Evolutionary conservation across 2,113 vertebrate genomes (phyloP).

Genomic region (Microcebus griseorufus): DNA sequence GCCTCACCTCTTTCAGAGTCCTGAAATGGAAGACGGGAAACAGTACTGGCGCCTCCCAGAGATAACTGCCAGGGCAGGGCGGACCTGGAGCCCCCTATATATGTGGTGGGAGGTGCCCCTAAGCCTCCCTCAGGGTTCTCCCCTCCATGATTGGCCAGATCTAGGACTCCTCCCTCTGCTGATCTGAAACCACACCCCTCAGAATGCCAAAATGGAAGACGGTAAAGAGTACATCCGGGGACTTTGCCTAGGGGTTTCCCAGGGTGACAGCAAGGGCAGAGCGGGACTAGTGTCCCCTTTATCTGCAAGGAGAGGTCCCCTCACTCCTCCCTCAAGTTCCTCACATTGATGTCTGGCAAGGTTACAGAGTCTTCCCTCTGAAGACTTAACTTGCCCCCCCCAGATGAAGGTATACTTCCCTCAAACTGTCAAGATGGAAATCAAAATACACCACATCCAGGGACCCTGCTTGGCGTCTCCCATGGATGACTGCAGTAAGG

Average conservation of each 20-base stretch:
- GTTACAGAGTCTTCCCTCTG: too few relatives aligned
- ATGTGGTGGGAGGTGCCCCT: too few relatives aligned
- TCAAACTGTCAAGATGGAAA: not conserved
- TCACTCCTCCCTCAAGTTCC: not conserved
- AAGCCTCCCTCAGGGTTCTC: too few relatives aligned
- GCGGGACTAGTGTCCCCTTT: not conserved
- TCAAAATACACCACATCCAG: not conserved
- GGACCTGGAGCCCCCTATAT: accelerated
- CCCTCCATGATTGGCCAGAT: not conserved
- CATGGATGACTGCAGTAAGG: not conserved
- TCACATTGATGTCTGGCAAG: not conserved
- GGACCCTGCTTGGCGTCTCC: not conserved
- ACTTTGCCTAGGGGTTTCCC: not conserved
- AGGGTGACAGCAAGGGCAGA: not conserved
- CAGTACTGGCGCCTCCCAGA: not conserved
- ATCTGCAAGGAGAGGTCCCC: not conserved
- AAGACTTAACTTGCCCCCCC: not conserved
- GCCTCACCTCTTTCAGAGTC: not conserved
- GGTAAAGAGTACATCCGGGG: not conserved
- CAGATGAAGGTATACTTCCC: not conserved
- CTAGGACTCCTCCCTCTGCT: not conserved
- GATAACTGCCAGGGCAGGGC: accelerated
- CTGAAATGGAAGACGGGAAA: not conserved
- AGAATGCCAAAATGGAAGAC: not conserved
- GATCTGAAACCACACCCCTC: not conserved